Base-by-base conservation (phyloP, 2,888 invertebrate genomes). In the Calliphora vomitoria region DNA sequence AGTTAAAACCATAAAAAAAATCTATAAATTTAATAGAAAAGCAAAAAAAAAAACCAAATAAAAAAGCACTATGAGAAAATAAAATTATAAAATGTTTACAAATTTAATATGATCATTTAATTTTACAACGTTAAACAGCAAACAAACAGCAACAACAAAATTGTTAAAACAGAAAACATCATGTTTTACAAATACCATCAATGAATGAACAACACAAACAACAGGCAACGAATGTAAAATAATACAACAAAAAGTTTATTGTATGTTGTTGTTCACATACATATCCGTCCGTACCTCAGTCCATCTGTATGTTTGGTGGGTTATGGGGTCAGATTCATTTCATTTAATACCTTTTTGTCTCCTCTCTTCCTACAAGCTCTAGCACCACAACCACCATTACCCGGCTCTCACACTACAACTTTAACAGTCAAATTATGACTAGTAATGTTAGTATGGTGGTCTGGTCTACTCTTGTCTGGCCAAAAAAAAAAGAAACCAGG, bases 271-370 rank as follows among this genome's bases (percentile, higher is more conserved):
- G 80, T 55, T 75, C 35, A 35, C 35, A 35, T 35, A 6, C 35
- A 35, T 35, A 35, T 3, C 35, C 35, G 5, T 5, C 35, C 35
- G 4, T 35, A 4, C 35, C 20, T 31, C 20, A 47, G 80, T 38
- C 60, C 47, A 50, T 44, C 35, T 68, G 41, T 66, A 71, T 69
- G 87, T 82, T 87, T 87, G 87, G 69, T 87, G 87, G 87, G 82
- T 87, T 87, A 87, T 85, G 87, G 78, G 87, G 87, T 87, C 85
- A 87, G 79, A 85, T 87, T 79, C 87, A 85, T 85, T 87, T 85
- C 53, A 79, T 85, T 85, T 85, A 82, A 87, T 85, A 82, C 82
- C 64, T 71, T 81, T 85, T 80, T 53, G 55, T 44, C 53, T 60
- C 15, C 60, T 38, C 64, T 50, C 66, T 44, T 71, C 47, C 20